Conservation (phyloP, 2,113 vertebrate genomes). For the Microcebus murinus region DNA sequence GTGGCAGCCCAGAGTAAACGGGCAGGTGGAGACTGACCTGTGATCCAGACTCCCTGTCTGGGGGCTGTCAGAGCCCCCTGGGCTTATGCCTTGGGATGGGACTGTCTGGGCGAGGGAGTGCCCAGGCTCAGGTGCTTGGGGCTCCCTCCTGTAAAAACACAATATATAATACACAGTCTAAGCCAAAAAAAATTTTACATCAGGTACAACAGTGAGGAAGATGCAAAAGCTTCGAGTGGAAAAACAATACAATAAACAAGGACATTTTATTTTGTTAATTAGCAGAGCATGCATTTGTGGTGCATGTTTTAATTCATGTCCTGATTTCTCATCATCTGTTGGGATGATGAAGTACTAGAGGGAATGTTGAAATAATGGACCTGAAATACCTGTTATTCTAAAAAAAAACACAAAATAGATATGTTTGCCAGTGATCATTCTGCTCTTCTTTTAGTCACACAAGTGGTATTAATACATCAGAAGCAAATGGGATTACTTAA, state of each 20-base stretch:
- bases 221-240: slow-evolving; percentile 80
- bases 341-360: slow-evolving; percentile 55
- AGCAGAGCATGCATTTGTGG: slow-evolving; percentile 26
- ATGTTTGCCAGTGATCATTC: neutral
- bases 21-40: slow-evolving; percentile 89
- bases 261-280: slow-evolving; percentile 60
- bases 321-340: slow-evolving; percentile 60
- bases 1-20: slow-evolving; percentile 84
- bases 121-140: slow-evolving; percentile 90
- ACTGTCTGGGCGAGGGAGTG: slow-evolving; percentile 88
- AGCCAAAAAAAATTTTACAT: slow-evolving; percentile 83
- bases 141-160: slow-evolving; percentile 90
- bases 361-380: neutral
- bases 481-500: slow-evolving; percentile 32
- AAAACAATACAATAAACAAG: slow-evolving; percentile 78
- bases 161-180: slow-evolving; percentile 89
- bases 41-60: slow-evolving; percentile 89
- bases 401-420: neutral
- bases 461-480: neutral
- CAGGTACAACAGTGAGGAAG: slow-evolving; percentile 84
- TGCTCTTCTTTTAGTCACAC: neutral
- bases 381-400: neutral
- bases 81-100: slow-evolving; percentile 88
- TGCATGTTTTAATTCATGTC: slow-evolving; percentile 69
- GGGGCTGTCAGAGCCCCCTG: slow-evolving; percentile 87